phyloP scores from a whole-genome alignment of 1,140 invertebrate species.

The Metaphire vulgaris region DNA sequence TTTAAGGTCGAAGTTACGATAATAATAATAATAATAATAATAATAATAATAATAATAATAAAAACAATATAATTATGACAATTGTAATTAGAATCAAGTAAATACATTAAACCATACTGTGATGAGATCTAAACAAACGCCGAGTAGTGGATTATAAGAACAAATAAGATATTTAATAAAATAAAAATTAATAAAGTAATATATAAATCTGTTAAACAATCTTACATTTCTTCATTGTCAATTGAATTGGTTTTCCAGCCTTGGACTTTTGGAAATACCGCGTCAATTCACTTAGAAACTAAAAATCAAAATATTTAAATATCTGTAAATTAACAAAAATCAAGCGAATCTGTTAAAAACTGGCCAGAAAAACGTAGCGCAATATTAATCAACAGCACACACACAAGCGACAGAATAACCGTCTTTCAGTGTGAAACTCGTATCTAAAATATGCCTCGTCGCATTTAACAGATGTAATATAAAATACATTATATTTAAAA shows the following conservation, averaged over 20 bases:
- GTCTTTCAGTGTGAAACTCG: no score
- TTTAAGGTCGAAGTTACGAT: no score
- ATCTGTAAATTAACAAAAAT: no score
- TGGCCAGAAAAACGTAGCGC: no score
- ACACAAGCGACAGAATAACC: no score
- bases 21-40: no score
- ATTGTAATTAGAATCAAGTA: not conserved
- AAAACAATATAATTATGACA: not conserved
- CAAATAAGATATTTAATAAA: not conserved
- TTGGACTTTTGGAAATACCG: slow-evolving; percentile 52
- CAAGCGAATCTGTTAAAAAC: no score
- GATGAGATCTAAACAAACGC: not conserved
- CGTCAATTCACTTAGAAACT: slow-evolving; percentile 54
- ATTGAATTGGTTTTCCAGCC: slow-evolving; percentile 44
- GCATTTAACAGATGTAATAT: no score
- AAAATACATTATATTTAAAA: no score
- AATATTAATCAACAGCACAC: no score
- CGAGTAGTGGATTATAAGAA: not conserved
- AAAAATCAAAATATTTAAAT: slow-evolving; percentile 35
- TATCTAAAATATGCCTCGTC: no score
- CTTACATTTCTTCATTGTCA: slow-evolving; percentile 56
- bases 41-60: not conserved
- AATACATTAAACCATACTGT: not conserved
- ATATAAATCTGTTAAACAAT: not conserved
- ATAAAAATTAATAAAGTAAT: not conserved